Conservation (phyloP, 2,797 vertebrate genomes). For the Smutsia gigantea region DNA sequence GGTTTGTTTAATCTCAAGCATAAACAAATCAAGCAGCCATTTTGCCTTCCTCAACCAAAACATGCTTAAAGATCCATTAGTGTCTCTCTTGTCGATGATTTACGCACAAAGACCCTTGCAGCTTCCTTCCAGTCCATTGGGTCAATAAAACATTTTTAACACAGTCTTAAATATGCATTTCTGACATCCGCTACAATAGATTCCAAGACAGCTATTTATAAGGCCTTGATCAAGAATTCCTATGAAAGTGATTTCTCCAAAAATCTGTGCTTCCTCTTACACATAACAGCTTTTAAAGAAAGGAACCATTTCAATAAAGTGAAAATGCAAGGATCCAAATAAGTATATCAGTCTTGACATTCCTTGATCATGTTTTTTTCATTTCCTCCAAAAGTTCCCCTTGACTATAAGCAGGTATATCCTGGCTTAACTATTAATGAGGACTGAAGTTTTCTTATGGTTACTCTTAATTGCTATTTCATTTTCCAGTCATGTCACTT, state of each 20-base stretch:
- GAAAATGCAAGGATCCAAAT: background rate
- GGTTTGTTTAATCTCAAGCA: constrained; percentile 53
- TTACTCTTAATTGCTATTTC: constrained; percentile 25
- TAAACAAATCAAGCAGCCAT: constrained; percentile 75
- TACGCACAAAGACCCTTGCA: constrained; percentile 73
- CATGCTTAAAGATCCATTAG: constrained; percentile 72
- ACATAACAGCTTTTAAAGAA: constrained; percentile 50
- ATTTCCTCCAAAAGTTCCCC: constrained; percentile 7
- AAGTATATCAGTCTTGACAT: background rate
- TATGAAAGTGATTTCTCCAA: constrained; percentile 44
- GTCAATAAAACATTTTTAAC: constrained; percentile 80
- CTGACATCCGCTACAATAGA: constrained; percentile 55
- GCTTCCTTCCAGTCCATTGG: constrained; percentile 64
- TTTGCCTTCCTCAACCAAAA: constrained; percentile 71
- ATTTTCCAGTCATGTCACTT: constrained; percentile 29
- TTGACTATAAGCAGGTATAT: background rate
- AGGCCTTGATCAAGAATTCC: constrained; percentile 32
- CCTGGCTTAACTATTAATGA: background rate
- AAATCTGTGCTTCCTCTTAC: constrained; percentile 23
- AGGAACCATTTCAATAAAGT: background rate
- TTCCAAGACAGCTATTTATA: constrained; percentile 67
- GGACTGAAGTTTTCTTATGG: background rate
- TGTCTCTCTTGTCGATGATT: constrained; percentile 64
- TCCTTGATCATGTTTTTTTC: background rate
- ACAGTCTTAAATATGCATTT: constrained; percentile 76